phyloP scores from a whole-genome alignment of 2,888 invertebrate species.

The Drosophila kokeensis region DNA sequence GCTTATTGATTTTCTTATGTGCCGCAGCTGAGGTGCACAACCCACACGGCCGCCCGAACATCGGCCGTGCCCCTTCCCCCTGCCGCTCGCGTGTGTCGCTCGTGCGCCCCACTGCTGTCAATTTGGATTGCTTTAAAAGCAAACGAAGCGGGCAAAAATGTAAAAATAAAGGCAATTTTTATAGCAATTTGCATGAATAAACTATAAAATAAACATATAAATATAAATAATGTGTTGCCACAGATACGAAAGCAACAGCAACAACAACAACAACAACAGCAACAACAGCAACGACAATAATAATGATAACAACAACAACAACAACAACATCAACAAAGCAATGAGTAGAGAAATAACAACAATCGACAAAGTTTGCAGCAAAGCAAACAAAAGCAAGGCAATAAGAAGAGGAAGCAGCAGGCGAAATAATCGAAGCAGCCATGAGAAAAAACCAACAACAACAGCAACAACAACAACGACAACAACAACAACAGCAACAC shows the following conservation, averaged over 20 bases:
- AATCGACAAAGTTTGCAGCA: conserved; percentile 55
- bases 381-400: conserved; percentile 61
- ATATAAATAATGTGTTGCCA: conserved; percentile 82
- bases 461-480: conserved; percentile 28
- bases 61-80: not conserved
- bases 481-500: conserved; percentile 53
- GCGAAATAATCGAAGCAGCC: conserved; percentile 61
- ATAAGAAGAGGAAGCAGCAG: conserved; percentile 48
- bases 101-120: conserved; percentile 17
- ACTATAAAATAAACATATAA: conserved; percentile 83
- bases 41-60: conserved; percentile 12
- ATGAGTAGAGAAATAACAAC: conserved; percentile 47
- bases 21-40: conserved; percentile 44
- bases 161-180: conserved; percentile 80
- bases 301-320: conserved; percentile 24
- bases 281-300: conserved; percentile 19
- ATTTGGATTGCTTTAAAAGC: conserved; percentile 65
- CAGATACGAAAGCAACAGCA: conserved; percentile 54
- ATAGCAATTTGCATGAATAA: conserved; percentile 83
- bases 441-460: conserved; percentile 61
- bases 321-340: conserved; percentile 34
- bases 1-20: conserved; percentile 75
- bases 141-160: conserved; percentile 60
- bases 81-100: not conserved
- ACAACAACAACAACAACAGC: conserved; percentile 24